Evolutionary conservation across 1,140 invertebrate genomes (phyloP), one percentile per base, ranked within the genome.

Genomic region (Orussus abietinus): DNA sequence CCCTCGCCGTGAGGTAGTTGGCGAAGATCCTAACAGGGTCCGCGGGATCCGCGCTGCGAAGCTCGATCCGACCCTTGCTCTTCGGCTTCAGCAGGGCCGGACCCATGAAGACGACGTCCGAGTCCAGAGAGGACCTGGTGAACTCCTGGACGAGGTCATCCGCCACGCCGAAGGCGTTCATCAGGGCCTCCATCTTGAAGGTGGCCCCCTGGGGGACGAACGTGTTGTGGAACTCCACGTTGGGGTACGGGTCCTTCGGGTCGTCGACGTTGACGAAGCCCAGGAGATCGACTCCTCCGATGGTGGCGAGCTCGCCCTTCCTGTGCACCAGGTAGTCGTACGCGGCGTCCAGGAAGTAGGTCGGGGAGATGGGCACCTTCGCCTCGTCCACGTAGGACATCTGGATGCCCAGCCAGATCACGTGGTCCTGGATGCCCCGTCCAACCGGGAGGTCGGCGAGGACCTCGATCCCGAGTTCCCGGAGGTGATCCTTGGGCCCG

Each of bases 21-120:
- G 87, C 77, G 51, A 82, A 74, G 20, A 92, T 85, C n/a, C 80
- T 59, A 0, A 87, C 83, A 14, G 75, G 66, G 11, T 81, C 77
- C 0, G 73, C 64, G 1, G 85, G 84, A 64, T 89, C 69, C 0
- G 51, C 55, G 5, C 74, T 78, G 9, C 62, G 54, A 5, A 89
- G 54, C 12, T 55, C 59, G 1, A 89, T 50, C 17, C 59, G 49
- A 0, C 82, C 83, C 2, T 40, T 45, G 22, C 80, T 82, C 47
- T 74, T 66, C 0, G 82, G 80, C 13, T 79, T 67, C 29, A 82
- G 38, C 1, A 77, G 26, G 5, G 56, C 45, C 0, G 72, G 52
- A 6, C 53, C 22, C 1, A 63, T 18, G 0, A 60, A 13, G 7
- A 76, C 48, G 5, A 62, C 21, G 26, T 77, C 66, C 0, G 34